Conservation (phyloP, 2,797 vertebrate species). For the Ficedula albicollis region DNA sequence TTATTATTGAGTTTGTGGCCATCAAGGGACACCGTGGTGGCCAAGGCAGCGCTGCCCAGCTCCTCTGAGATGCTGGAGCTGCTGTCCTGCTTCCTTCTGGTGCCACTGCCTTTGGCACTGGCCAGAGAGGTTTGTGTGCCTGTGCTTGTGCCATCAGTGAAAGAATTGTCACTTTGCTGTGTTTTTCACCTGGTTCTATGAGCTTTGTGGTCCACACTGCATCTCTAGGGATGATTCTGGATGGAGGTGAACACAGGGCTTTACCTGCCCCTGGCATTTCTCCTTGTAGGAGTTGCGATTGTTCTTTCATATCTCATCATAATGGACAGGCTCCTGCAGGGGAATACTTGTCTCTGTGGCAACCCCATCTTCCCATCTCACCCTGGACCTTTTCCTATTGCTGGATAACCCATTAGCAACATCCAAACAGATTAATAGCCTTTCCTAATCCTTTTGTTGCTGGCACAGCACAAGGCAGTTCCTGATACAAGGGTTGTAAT, state of each 20-base stretch:
- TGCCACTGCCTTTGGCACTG: background rate
- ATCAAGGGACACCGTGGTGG: background rate
- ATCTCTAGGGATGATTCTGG: background rate
- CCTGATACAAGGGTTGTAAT: background rate
- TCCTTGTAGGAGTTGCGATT: background rate
- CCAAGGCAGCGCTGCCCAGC: background rate
- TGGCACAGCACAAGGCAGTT: background rate
- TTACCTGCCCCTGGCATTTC: background rate
- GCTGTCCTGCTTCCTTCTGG: background rate
- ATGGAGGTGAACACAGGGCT: accelerated
- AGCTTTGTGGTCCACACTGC: background rate
- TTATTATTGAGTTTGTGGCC: background rate
- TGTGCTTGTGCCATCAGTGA: background rate
- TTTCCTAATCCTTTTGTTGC: background rate
- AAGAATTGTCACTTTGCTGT: background rate
- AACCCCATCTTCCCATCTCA: background rate
- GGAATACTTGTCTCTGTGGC: background rate
- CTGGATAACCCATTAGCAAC: background rate
- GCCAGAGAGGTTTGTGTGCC: background rate
- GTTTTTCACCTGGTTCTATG: background rate
- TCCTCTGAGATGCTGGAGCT: background rate
- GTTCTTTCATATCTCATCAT: background rate
- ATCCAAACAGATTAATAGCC: background rate
- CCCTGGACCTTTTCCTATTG: background rate
- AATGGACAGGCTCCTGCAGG: background rate